Percentiles rank a stretch among this genome's conserved stretches.
These are phyloP conservation scores for Synergus umbraculus DNA, from an alignment of 2,888 invertebrate genomes.

Conservation along the genomic window DNA sequence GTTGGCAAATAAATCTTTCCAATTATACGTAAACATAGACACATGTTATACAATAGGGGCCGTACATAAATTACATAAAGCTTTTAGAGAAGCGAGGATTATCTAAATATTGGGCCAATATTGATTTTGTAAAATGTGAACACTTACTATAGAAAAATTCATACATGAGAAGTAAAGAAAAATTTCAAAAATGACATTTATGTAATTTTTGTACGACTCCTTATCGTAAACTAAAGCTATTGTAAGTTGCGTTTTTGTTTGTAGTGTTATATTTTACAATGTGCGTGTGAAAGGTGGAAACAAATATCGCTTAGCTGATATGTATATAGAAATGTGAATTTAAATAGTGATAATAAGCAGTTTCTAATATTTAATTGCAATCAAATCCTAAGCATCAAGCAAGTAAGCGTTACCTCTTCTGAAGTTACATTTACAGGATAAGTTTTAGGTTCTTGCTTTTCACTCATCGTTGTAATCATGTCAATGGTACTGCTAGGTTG, in stretches of 20 bases:
- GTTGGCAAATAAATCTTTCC: background rate
- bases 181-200: no score
- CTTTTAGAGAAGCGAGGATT: no score
- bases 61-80: no score
- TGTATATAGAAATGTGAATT: background rate
- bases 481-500: conserved; percentile 56
- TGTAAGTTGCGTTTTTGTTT: background rate
- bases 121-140: no score
- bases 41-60: no score
- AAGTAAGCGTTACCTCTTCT: conserved; percentile 75
- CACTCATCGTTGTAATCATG: conserved; percentile 78
- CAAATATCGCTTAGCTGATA: background rate
- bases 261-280: background rate
- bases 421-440: conserved; percentile 68
- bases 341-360: background rate
- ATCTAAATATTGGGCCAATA: no score
- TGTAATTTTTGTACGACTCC: background rate
- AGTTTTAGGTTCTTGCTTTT: conserved; percentile 71
- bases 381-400: conserved; percentile 53
- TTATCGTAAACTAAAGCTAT: background rate
- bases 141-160: no score
- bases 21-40: background rate
- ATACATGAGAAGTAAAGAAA: no score
- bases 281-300: background rate
- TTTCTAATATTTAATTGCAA: background rate